Conservation (phyloP, 2,113 vertebrate genomes). For the Prochilodus magdalenae region DNA sequence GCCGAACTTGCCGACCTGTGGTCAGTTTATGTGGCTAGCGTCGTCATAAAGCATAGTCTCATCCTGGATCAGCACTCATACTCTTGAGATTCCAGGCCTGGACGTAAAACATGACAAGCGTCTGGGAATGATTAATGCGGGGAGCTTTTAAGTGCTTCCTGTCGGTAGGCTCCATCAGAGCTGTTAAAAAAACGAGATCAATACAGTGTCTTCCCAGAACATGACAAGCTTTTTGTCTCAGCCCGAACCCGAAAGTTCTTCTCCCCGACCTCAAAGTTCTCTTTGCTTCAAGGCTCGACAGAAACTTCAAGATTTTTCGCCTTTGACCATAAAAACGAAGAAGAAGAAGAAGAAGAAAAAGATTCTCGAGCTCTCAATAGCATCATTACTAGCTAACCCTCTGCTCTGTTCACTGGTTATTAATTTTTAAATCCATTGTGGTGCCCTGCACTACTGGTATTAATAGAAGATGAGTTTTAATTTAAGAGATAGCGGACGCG, state of each 20-base stretch:
- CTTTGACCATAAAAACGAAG: too few relatives aligned
- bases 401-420: slow-evolving; percentile 73
- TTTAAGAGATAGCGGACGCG: slow-evolving; percentile 70
- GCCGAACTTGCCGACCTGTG: neutral
- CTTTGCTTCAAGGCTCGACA: neutral
- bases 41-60: neutral
- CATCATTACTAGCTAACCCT: slow-evolving; percentile 51
- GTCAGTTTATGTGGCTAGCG: neutral
- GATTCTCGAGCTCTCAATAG: slow-evolving; percentile 8
- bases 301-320: neutral
- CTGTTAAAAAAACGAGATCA: slow-evolving; percentile 37
- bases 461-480: slow-evolving; percentile 73
- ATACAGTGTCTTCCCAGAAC: slow-evolving; percentile 35
- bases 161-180: slow-evolving; percentile 27
- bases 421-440: slow-evolving; percentile 78
- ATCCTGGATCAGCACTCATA: neutral
- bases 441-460: slow-evolving; percentile 72
- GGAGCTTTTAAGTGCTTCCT: slow-evolving; percentile 22
- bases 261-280: neutral
- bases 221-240: neutral
- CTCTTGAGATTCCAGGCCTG: slow-evolving; percentile 4
- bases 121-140: slow-evolving; percentile 48
- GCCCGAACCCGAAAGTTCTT: slow-evolving; percentile 31
- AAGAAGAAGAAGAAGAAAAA: too few relatives aligned
- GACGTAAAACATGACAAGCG: slow-evolving; percentile 24